Base-by-base conservation (phyloP, 2,888 invertebrate species). In the Halictus quadricinctus region DNA sequence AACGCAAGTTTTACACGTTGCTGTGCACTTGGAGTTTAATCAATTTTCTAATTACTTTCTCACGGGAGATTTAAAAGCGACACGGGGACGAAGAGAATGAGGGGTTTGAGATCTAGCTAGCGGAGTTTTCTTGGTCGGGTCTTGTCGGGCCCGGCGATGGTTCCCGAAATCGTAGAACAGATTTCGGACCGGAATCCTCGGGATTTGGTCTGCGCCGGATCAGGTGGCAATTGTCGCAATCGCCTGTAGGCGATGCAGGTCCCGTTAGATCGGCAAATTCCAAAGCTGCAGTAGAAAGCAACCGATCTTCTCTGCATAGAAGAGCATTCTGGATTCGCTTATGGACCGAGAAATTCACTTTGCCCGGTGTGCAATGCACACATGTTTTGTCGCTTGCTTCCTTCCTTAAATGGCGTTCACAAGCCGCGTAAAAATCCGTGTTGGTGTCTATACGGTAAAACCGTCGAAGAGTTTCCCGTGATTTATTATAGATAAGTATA, bases 211-310 rank as follows among this genome's bases (percentile, higher is more conserved):
- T 8, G 48, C 10, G 21, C 54, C 29, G 15, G 60, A 76, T 46
- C 54, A 18, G 70, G 43, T 18, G 15, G 66, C 46, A 54, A 83
- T 83, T 69, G 72, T 83, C 72, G 76, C 72, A 46, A 69, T 70
- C 43, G 60, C 58, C 58, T 29, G 50, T 6, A 25, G 15, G 70
- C 48, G n/a, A 54, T 7, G 29, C 13, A 15, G 18, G 41, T 83
- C 76, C 83, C 76, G 83, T 83, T 84, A 79, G 64, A 75, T 74
- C 75, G 25, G 64, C 12, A 29, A 74, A 84, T 74, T 82, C 74
- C 83, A 48, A 21, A 21, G 70, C n/a, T 36, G 50, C 48, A 36
- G 50, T 73, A 36, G 72, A 82, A 82, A 73, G 84, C 48, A 54
- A 74, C 43, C n/a, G 84, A 72, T 78, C 48, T 36, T 41, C 46